A percentile compares a stretch with the other conserved stretches of the same genome.
Conservation (phyloP, 2,797 vertebrate genomes). For the Sebastiscus tertius region DNA sequence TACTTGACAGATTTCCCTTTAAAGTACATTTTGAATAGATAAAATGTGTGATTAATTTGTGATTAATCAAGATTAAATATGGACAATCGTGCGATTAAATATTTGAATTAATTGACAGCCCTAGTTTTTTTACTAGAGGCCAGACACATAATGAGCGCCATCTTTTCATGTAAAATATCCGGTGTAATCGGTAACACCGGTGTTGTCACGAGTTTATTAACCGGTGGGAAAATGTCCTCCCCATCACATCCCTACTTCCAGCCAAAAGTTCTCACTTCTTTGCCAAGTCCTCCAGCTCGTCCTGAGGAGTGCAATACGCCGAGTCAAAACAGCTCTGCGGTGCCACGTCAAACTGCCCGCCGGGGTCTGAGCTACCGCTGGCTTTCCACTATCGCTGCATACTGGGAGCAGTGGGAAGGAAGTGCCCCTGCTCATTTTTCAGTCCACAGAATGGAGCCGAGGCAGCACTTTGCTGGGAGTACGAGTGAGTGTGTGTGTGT, state of each 20-base stretch:
- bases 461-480: not conserved
- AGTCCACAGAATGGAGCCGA: conserved; percentile 11
- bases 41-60: no score
- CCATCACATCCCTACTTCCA: not conserved
- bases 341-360: conserved; percentile 11
- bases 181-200: no score
- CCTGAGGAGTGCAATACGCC: conserved; percentile 1
- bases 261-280: conserved; percentile 11
- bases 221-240: no score
- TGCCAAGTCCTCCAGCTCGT: conserved; percentile 32
- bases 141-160: no score
- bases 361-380: conserved; percentile 15
- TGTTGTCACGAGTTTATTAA: no score
- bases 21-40: no score
- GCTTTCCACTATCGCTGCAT: not conserved
- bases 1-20: no score
- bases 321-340: conserved; percentile 24
- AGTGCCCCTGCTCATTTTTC: conserved; percentile 36
- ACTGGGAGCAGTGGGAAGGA: conserved; percentile 48
- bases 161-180: no score
- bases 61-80: no score
- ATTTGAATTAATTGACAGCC: no score
- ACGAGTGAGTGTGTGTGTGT: not conserved
- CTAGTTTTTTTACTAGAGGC: no score
- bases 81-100: no score